Conservation (phyloP, 2,888 invertebrate species). For the Lapara coniferarum region DNA sequence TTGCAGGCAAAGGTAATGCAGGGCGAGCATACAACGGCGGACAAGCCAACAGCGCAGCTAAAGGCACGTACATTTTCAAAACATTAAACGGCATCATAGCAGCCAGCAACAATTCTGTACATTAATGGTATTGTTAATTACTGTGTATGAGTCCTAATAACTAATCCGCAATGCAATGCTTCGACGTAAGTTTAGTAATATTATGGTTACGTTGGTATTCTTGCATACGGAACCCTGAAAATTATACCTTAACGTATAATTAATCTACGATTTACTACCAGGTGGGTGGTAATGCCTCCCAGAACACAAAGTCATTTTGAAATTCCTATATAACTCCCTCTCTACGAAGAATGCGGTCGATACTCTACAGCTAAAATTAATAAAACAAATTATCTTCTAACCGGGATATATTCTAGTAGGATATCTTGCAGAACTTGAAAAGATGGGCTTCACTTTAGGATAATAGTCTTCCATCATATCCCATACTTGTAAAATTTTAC, state of each 20-base stretch:
- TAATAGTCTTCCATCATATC: conserved; percentile 61
- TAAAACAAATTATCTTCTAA: conserved; percentile 36
- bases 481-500: conserved; percentile 63
- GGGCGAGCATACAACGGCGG: conserved; percentile 69
- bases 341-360: neutral
- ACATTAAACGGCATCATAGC: conserved; percentile 57
- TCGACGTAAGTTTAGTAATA: no score
- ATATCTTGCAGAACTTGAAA: conserved; percentile 62
- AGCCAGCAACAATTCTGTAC: conserved; percentile 52
- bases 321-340: no score
- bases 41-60: conserved; percentile 61
- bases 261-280: no score
- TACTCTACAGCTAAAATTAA: neutral
- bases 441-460: conserved; percentile 55
- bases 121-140: neutral
- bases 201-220: no score
- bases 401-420: conserved; percentile 64
- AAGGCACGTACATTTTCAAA: conserved; percentile 67
- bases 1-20: conserved; percentile 65
- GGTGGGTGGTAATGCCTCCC: no score
- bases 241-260: no score
- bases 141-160: no score
- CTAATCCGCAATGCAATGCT: no score
- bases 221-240: no score
- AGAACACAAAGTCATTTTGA: no score